Conservation (phyloP, 1,140 invertebrate genomes). For the Penaeus vannamei region DNA sequence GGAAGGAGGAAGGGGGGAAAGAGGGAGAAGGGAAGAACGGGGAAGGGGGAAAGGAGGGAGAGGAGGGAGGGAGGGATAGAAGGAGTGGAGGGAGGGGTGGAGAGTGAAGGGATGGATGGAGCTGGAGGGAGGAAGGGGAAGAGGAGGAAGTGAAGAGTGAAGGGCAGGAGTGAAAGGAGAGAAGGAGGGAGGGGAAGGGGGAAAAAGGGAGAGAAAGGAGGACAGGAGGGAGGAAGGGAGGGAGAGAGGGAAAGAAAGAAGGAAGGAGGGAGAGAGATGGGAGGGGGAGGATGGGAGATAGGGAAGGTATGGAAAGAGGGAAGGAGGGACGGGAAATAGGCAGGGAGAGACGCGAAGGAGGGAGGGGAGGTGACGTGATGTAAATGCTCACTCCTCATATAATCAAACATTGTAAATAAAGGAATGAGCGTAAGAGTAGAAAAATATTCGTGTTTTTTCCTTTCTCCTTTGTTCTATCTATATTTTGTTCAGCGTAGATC, state of each 20-base stretch:
- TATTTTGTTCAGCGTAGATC: too few species aligned
- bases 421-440: too few species aligned
- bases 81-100: background rate
- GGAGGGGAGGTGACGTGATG: background rate
- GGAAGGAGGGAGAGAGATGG: background rate
- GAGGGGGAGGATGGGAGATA: background rate
- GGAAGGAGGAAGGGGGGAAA: background rate
- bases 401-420: too few species aligned
- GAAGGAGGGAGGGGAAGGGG: conserved; percentile 10
- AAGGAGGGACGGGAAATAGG: background rate
- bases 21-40: background rate
- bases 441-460: too few species aligned
- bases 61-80: background rate
- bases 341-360: background rate
- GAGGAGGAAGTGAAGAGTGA: background rate
- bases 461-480: too few species aligned
- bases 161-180: background rate
- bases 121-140: background rate
- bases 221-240: too few species aligned
- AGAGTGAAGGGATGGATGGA: too few species aligned
- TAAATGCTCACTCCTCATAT: too few species aligned
- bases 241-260: background rate
- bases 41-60: background rate
- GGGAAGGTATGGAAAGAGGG: background rate
- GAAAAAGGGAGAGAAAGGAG: background rate